These are phyloP conservation scores for Tribolium castaneum DNA, from an alignment of 1,140 invertebrate genomes.

Conservation along the genomic window DNA sequence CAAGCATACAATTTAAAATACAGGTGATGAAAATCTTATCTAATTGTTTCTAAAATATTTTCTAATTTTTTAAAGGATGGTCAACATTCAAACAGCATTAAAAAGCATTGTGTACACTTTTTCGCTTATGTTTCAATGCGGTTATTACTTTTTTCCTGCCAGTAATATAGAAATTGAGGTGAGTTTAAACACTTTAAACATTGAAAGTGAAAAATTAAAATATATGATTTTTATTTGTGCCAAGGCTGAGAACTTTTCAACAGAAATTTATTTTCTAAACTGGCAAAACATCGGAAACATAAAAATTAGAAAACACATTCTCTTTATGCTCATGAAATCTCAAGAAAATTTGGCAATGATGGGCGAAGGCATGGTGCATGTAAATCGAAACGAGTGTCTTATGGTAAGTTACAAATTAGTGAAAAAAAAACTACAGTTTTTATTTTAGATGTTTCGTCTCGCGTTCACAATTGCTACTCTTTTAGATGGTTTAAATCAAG, in stretches of 20 bases:
- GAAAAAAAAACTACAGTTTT: background rate
- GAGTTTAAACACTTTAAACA: too few relatives aligned
- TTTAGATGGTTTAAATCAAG: background rate
- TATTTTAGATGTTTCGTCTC: constrained; percentile 3
- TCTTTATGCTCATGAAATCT: constrained; percentile 7
- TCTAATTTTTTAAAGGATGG: background rate
- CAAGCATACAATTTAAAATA: background rate
- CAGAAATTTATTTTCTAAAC: background rate
- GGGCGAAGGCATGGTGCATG: background rate
- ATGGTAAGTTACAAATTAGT: background rate
- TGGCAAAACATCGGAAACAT: background rate
- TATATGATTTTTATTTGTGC: background rate
- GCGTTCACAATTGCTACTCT: constrained; percentile 10
- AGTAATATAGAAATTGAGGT: constrained; percentile 1
- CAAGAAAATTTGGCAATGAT: background rate
- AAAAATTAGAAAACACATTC: background rate
- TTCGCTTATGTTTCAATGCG: background rate
- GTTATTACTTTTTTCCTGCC: background rate
- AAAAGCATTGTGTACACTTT: background rate
- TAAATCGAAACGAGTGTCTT: background rate
- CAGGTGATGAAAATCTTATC: background rate
- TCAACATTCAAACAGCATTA: background rate
- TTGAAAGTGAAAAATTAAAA: too few relatives aligned
- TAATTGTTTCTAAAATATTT: background rate
- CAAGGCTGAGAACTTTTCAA: constrained; percentile 8